phyloP scores from a whole-genome alignment of 2,888 invertebrate genomes.

The Drosophila anomelani region DNA sequence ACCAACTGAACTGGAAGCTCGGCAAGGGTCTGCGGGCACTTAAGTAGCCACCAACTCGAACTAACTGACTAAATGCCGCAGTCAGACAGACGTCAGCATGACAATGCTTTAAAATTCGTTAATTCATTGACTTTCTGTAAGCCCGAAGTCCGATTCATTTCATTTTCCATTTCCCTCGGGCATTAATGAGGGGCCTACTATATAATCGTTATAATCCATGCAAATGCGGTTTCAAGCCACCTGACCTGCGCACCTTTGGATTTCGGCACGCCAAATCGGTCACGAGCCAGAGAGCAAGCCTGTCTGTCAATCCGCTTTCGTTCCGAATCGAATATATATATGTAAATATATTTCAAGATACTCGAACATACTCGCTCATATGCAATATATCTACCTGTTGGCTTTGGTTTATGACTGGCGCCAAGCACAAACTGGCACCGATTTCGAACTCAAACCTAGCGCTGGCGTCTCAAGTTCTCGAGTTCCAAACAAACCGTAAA shows the following conservation, averaged over 20 bases:
- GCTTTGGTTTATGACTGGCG: conserved; percentile 63
- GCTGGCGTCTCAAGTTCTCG: conserved; percentile 60
- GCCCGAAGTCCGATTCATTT: conserved; percentile 22
- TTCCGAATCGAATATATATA: conserved; percentile 22
- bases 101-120: conserved; percentile 20
- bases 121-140: conserved; percentile 50
- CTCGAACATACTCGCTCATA: conserved; percentile 1
- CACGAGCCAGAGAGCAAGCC: conserved; percentile 6
- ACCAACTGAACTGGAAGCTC: conserved; percentile 25
- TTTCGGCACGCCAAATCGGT: conserved; percentile 29
- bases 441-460: conserved; percentile 38
- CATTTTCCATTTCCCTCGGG: conserved; percentile 48
- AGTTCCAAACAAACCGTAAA: conserved; percentile 60
- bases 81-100: conserved; percentile 34
- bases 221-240: conserved; percentile 39
- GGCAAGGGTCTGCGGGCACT: neutral
- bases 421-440: conserved; percentile 72
- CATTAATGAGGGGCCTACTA: conserved; percentile 50
- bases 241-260: conserved; percentile 48
- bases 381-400: conserved; percentile 16
- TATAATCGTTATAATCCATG: conserved; percentile 33
- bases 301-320: conserved; percentile 14
- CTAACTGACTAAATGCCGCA: neutral
- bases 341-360: conserved; percentile 9
- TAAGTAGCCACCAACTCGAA: conserved; percentile 1